Percentiles rank a stretch among this genome's conserved stretches.
phyloP scores from a whole-genome alignment of 2,113 vertebrate species.

The Spizaetus ornatus region DNA sequence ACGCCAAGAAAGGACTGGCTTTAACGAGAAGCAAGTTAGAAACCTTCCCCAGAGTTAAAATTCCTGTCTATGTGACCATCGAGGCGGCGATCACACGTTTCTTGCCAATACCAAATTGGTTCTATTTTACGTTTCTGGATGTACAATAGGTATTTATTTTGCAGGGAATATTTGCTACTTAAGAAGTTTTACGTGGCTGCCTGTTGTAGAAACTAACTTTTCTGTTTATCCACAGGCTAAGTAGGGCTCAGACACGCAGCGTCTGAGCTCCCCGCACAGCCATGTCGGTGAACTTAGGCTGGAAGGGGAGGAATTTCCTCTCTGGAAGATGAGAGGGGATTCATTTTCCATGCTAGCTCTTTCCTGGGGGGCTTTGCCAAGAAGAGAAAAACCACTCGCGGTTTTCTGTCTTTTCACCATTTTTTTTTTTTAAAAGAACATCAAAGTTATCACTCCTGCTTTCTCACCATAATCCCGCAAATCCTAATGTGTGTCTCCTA shows the following conservation, averaged over 20 bases:
- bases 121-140: background rate
- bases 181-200: background rate
- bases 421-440: background rate
- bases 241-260: background rate
- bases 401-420: background rate
- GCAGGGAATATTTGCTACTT: background rate
- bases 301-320: background rate
- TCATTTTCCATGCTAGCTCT: slow-evolving; percentile 32
- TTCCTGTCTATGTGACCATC: background rate
- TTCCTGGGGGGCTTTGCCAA: slow-evolving; percentile 14
- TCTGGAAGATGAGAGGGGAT: background rate
- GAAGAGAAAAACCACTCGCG: background rate
- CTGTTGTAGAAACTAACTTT: background rate
- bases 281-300: background rate
- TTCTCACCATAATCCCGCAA: slow-evolving; percentile 55
- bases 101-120: rapidly evolving
- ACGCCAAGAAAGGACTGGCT: background rate
- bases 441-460: slow-evolving; percentile 48
- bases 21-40: background rate
- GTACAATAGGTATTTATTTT: background rate
- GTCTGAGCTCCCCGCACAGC: background rate
- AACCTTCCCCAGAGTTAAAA: background rate
- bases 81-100: rapidly evolving
- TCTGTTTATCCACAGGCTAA: slow-evolving; percentile 24
- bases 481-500: slow-evolving; percentile 13